Base-by-base conservation (phyloP, 2,113 vertebrate species). In the Ammodytes dubius region DNA sequence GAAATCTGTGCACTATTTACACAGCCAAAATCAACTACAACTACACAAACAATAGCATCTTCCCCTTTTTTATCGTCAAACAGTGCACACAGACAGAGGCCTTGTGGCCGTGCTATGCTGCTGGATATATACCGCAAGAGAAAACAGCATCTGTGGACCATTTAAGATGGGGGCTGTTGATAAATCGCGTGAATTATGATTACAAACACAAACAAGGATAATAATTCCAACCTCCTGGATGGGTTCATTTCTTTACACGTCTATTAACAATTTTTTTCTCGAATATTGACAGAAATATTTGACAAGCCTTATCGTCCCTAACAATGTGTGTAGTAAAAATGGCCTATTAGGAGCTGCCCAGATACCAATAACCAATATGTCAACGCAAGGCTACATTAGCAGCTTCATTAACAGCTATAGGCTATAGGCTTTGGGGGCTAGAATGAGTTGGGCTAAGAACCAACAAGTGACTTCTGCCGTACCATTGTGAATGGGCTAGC, bases 401-500 rank as follows among this genome's bases (percentile, higher is more conserved):
- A 60, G 79, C 72, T 82, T 68, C 83, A 89, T 87, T 61, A 75
- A 59, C 80, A 47, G 74, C 81, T 82, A 69, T 7, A 77, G 74
- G 81, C 71, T 43, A 52, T 46, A 74, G 79, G 70, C 68, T 70
- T 49, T 0, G 9, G 54, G 82, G 68, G 77, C 43, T 79, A 54
- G 61, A 74, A 89, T 87, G 88, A 85, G 85, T 82, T 85, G 88
- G 88, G 88, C 86, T 11, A 35, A 56, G 74, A 74, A 70, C 81
- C 85, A 89, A 81, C 6, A 3, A 79, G 70, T 4, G 2, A 53
- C 70, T 68, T 54, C 83, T 37, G 63, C 74, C 64, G 60, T 50
- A 75, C 82, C 83, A 7, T 1, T 11, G 43, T 77, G 60, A 86
- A 79, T 45, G 80, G 83, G 54, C 65, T 74, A 14, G 0, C 68